Evolutionary conservation across 2,888 invertebrate genomes (phyloP).

Genomic region (Lepidocyrtoides sp.): DNA sequence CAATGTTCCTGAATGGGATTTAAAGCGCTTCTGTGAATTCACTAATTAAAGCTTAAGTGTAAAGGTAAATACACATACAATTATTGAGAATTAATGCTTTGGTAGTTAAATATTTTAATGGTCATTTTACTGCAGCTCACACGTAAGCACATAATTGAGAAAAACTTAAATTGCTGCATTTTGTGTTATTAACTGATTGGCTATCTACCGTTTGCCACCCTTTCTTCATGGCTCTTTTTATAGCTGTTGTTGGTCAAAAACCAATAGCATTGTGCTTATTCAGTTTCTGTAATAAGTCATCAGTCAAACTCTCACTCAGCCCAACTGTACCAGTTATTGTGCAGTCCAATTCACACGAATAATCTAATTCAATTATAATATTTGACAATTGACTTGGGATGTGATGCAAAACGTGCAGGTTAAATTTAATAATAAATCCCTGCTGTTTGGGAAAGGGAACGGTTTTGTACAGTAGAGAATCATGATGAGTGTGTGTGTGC

Average conservation of each 20-base stretch:
- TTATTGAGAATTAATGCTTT: no score
- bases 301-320: slow-evolving; percentile 21
- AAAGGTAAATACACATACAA: no score
- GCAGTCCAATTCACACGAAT: slow-evolving; percentile 5
- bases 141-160: no score
- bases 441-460: neutral
- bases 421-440: slow-evolving; percentile 33
- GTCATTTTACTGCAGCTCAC: no score
- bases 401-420: slow-evolving; percentile 43
- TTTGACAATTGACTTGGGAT: slow-evolving; percentile 27
- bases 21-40: no score
- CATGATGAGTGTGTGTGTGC: neutral
- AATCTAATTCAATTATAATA: slow-evolving; percentile 48
- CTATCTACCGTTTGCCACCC: neutral
- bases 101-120: no score
- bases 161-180: no score
- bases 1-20: no score
- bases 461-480: neutral
- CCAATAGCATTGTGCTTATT: neutral
- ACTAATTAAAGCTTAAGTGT: no score
- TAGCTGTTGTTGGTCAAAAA: slow-evolving; percentile 35
- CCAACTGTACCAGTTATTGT: neutral
- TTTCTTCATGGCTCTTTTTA: slow-evolving; percentile 10
- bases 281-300: neutral
- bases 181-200: no score